A percentile compares a stretch with the other conserved stretches of the same genome.
Conservation (phyloP, 2,797 vertebrate species). For the Anableps anableps region DNA sequence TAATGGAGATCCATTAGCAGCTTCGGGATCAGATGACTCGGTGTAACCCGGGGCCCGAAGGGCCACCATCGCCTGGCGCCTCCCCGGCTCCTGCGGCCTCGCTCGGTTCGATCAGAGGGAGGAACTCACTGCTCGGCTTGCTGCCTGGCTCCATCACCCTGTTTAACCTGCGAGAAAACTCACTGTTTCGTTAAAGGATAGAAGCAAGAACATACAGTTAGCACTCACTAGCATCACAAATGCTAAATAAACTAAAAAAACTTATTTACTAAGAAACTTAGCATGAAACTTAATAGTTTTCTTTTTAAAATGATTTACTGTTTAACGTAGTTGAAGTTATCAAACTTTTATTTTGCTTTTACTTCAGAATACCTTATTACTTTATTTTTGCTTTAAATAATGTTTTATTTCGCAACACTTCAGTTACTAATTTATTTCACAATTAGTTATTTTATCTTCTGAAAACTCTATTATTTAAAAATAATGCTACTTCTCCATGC, state of each 20-base stretch:
- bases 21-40: conserved; percentile 48
- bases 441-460: not conserved
- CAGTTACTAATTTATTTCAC: not conserved
- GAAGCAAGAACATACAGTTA: not conserved
- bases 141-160: not conserved
- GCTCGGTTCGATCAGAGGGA: conserved; percentile 1
- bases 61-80: conserved; percentile 27
- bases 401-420: not conserved
- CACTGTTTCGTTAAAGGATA: too few species aligned
- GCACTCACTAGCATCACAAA: too few species aligned
- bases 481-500: not conserved
- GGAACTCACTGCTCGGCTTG: not conserved
- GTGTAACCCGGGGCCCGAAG: conserved; percentile 39
- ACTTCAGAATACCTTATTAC: not conserved
- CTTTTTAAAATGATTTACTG: not conserved
- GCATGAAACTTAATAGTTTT: not conserved
- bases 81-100: not conserved
- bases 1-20: conserved; percentile 51
- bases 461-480: not conserved
- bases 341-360: not conserved
- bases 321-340: not conserved
- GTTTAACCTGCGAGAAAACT: not conserved
- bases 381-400: not conserved
- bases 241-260: too few species aligned
- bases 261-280: not conserved